A percentile compares a stretch with the other conserved stretches of the same genome.
phyloP scores from a whole-genome alignment of 2,797 vertebrate species.

The Choloepus didactylus region DNA sequence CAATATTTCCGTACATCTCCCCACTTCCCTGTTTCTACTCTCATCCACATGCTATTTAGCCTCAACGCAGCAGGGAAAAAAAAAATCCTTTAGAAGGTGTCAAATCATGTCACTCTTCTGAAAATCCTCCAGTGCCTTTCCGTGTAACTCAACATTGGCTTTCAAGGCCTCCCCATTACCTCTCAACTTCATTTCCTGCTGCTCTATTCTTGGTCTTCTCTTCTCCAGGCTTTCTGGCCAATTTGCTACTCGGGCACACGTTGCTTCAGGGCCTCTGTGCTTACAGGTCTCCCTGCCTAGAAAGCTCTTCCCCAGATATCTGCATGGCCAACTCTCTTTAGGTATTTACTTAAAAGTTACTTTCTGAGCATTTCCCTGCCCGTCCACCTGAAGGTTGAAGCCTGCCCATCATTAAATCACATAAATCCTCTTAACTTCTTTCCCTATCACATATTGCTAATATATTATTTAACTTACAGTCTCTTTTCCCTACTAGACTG shows the following conservation, averaged over 20 bases:
- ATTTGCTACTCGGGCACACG: background rate
- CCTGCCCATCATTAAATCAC: background rate
- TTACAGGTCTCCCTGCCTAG: background rate
- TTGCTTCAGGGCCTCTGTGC: background rate
- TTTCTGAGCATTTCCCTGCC: background rate
- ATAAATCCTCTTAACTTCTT: background rate
- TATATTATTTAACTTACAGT: background rate
- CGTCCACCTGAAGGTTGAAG: background rate
- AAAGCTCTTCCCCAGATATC: background rate
- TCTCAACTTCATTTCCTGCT: background rate
- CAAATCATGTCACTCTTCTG: background rate
- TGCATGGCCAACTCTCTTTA: background rate
- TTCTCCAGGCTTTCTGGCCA: background rate
- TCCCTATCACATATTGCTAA: background rate
- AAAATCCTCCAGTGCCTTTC: background rate
- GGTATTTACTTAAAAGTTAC: slow-evolving; percentile 7
- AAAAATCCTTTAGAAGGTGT: background rate
- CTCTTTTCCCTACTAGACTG: background rate
- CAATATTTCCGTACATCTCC: background rate
- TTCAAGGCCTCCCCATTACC: background rate
- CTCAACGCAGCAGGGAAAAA: background rate
- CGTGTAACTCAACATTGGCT: background rate
- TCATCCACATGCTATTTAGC: background rate
- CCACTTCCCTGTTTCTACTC: background rate
- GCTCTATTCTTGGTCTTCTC: background rate